Conservation (phyloP, 2,888 invertebrate genomes). For the Hypomecis atomaria region DNA sequence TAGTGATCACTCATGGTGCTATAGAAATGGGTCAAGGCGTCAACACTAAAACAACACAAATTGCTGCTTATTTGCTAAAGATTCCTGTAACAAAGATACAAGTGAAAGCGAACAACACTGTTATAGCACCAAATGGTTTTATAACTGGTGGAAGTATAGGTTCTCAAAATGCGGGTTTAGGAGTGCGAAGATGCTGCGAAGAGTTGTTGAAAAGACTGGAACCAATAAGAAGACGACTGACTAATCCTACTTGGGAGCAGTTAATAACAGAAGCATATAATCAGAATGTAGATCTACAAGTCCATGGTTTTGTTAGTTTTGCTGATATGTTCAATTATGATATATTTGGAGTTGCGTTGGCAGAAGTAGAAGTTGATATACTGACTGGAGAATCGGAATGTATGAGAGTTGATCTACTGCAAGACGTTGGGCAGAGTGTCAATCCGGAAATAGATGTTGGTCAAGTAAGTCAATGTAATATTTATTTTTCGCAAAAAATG, state of each 20-base stretch:
- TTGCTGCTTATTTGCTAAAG: conserved; percentile 86
- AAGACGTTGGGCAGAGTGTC: conserved; percentile 87
- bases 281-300: conserved; percentile 59
- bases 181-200: conserved; percentile 78
- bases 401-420: conserved; percentile 85
- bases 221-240: conserved; percentile 65
- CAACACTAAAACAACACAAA: conserved; percentile 87
- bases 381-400: conserved; percentile 88
- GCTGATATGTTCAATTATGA: conserved; percentile 51
- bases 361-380: conserved; percentile 89
- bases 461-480: conserved; percentile 82
- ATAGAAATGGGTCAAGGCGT: conserved; percentile 90
- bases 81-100: conserved; percentile 86
- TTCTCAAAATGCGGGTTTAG: conserved; percentile 87
- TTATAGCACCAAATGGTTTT: conserved; percentile 86
- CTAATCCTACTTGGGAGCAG: conserved; percentile 76
- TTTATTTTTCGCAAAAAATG: no score
- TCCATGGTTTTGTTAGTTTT: conserved; percentile 48
- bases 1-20: conserved; percentile 86
- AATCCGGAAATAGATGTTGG: conserved; percentile 87
- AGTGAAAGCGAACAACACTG: conserved; percentile 86
- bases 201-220: conserved; percentile 70
- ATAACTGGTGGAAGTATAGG: conserved; percentile 87
- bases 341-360: conserved; percentile 82
- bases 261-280: conserved; percentile 74